These are phyloP conservation scores for Odontocerum albicorne DNA, from an alignment of 2,888 invertebrate genomes.

Conservation along the genomic window DNA sequence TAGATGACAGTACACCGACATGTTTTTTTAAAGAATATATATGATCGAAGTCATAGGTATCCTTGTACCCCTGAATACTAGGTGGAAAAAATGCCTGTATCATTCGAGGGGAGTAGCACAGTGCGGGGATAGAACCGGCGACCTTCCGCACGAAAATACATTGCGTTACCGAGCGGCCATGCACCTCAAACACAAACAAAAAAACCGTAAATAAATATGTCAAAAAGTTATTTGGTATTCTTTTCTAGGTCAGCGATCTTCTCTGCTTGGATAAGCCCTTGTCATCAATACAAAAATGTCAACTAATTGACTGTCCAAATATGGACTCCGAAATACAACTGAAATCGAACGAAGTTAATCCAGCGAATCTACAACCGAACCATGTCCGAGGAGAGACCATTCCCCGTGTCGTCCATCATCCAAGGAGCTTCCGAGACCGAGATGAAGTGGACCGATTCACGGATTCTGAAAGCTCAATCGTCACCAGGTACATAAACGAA, in stretches of 20 bases:
- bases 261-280: slow-evolving; percentile 27
- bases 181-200: too few relatives aligned
- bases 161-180: too few relatives aligned
- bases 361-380: slow-evolving; percentile 13
- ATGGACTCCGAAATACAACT: slow-evolving; percentile 8
- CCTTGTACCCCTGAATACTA: too few relatives aligned
- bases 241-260: slow-evolving; percentile 27
- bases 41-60: too few relatives aligned
- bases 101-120: too few relatives aligned
- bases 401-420: slow-evolving; percentile 4
- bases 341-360: slow-evolving; percentile 24
- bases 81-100: too few relatives aligned
- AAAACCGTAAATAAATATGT: not conserved
- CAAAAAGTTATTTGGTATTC: not conserved
- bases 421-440: slow-evolving; percentile 22
- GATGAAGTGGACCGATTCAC: slow-evolving; percentile 25
- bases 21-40: too few relatives aligned
- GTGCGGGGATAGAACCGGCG: too few relatives aligned
- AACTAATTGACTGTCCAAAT: slow-evolving; percentile 25
- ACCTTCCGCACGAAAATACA: too few relatives aligned
- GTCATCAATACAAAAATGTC: slow-evolving; percentile 25
- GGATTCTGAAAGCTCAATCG: slow-evolving; percentile 11
- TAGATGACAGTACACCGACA: too few relatives aligned
- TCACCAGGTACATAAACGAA: slow-evolving; percentile 13
- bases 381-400: slow-evolving; percentile 11